Evolutionary conservation across 2,797 vertebrate species (phyloP), one percentile per base, ranked within the genome.

Genomic region (Ambastaia sidthimunki): DNA sequence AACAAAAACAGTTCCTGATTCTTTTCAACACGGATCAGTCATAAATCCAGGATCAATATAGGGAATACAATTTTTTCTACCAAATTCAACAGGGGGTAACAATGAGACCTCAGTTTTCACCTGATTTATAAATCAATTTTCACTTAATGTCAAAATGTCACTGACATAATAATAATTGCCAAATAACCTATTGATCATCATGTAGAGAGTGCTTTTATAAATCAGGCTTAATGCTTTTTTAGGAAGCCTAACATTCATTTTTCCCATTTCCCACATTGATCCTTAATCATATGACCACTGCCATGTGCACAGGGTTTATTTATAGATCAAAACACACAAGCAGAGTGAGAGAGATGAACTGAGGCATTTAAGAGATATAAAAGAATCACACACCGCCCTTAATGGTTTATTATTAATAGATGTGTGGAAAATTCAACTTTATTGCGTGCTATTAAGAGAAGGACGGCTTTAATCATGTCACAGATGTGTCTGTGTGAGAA

Each of bases 341-440:
- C n/a, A 0, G 59, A 83, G 83, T 86, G 89, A 89, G 85, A 84
- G 34, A 84, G 82, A 88, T 87, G 83, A 87, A 62, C 90, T 85
- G 87, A 41, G 37, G 37, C 37, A 41, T 41, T 41, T 41, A 41
- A 41, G 37, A 41, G 9, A 41, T 7, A 41, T 82, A 86, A 85
- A 80, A 87, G 7, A 86, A 67, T 44, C 85, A 84, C 82, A 81
- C 59, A 28, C 52, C 79, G 85, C 28, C 41, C 44, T 85, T 91
- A 93, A 92, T 91, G 89, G 90, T 88, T 60, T 90, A 52, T 81
- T 89, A 90, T 89, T 91, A 91, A 92, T 41, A 74, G 90, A 91
- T 89, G 88, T 37, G 7, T 37, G 90, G 87, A 87, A 87, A 88
- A 84, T 76, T 88, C 83, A 85, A 83, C 88, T 90, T 89, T 88